Evolutionary conservation across 2,888 invertebrate genomes (phyloP).

Genomic region (Drosophila nr. medialis): DNA sequence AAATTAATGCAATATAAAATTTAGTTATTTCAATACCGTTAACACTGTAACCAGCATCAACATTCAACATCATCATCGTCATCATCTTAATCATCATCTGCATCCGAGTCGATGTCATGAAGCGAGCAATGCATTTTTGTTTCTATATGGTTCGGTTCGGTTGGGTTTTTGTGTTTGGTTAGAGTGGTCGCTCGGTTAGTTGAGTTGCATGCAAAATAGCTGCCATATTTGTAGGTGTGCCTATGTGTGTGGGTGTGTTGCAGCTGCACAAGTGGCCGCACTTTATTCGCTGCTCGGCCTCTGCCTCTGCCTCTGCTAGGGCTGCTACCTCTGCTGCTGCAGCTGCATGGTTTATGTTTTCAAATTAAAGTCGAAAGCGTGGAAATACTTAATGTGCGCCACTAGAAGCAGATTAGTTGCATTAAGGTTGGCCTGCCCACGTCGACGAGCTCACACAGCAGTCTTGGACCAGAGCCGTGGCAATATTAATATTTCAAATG

Average conservation of each 20-base stretch:
- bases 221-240: constrained; percentile 7
- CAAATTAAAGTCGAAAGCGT: constrained; percentile 79
- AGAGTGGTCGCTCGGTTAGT: constrained; percentile 67
- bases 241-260: constrained; percentile 25
- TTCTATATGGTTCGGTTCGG: constrained; percentile 16
- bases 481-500: constrained; percentile 57
- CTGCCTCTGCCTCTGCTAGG: constrained; percentile 17
- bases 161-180: constrained; percentile 35
- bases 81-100: not conserved
- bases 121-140: constrained; percentile 33
- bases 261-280: constrained; percentile 64
- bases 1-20: not conserved
- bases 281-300: constrained; percentile 49
- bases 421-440: constrained; percentile 44
- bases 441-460: not conserved
- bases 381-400: constrained; percentile 80
- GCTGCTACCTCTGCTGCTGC: constrained; percentile 33
- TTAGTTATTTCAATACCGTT: not conserved
- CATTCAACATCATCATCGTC: constrained; percentile 3
- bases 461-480: constrained; percentile 25
- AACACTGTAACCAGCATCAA: constrained; percentile 10
- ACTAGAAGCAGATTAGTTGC: constrained; percentile 79
- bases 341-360: constrained; percentile 69
- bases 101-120: constrained; percentile 52
- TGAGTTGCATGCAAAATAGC: constrained; percentile 61